Evolutionary conservation across 1,140 invertebrate genomes (phyloP).

Genomic region (Bicyclus anynana): DNA sequence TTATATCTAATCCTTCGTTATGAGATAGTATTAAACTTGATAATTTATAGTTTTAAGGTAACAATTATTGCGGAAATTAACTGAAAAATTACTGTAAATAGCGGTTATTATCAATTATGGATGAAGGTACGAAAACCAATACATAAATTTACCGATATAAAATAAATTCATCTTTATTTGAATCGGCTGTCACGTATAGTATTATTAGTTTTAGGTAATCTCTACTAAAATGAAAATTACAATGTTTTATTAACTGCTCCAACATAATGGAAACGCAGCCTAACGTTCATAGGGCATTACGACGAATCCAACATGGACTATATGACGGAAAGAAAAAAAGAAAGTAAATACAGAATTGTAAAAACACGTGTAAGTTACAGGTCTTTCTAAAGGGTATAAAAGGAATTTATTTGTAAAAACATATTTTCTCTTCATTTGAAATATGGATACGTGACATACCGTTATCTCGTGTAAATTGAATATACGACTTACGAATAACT

Average conservation of each 20-base stretch:
- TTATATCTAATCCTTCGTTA: conserved; percentile 9
- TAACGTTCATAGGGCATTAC: no score
- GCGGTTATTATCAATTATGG: not conserved
- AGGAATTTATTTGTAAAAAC: no score
- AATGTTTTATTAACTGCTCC: not conserved
- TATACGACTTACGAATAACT: conserved; percentile 17
- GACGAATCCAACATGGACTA: no score
- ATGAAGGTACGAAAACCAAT: not conserved
- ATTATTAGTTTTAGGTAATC: conserved; percentile 17
- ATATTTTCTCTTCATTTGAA: not conserved
- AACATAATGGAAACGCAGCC: no score
- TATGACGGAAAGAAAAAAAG: no score
- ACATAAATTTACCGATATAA: conserved; percentile 3
- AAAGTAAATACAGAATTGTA: no score
- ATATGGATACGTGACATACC: conserved; percentile 18
- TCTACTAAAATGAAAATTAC: not conserved
- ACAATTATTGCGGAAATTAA: not conserved
- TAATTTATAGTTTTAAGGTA: conserved; percentile 11
- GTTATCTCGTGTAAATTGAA: conserved; percentile 16
- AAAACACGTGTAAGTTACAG: no score
- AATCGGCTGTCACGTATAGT: conserved; percentile 17
- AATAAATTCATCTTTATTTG: conserved; percentile 11
- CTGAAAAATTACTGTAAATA: not conserved
- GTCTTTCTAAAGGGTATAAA: no score
- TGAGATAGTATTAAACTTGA: conserved; percentile 14